Evolutionary conservation across 35 echinoderm and acorn worm species (phyloP).

Genomic region (Hemicentrotus pulcherrimus): DNA sequence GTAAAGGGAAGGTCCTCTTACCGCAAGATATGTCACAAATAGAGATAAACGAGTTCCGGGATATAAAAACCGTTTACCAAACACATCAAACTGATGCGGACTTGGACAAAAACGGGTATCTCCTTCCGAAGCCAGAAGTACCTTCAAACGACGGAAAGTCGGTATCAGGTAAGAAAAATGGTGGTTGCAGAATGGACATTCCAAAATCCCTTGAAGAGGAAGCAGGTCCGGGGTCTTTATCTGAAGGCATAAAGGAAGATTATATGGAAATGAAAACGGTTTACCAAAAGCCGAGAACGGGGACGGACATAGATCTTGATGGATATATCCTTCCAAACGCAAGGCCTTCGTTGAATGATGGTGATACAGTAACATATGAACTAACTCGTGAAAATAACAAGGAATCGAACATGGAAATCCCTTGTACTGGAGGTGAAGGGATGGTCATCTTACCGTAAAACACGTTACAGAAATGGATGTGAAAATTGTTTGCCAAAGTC

Average conservation of each 20-base stretch:
- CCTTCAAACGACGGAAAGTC: background rate
- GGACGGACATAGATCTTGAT: background rate
- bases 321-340: background rate
- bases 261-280: background rate
- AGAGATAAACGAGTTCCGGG: no score
- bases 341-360: background rate
- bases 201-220: background rate
- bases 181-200: background rate
- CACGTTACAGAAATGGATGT: background rate
- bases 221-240: background rate
- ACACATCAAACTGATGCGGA: background rate
- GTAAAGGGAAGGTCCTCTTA: no score
- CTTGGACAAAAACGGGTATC: background rate
- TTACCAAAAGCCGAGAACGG: background rate
- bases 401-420: no score
- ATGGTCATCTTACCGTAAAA: background rate
- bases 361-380: background rate
- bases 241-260: background rate
- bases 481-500: background rate
- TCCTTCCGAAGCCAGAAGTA: background rate
- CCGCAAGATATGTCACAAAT: no score
- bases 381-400: background rate
- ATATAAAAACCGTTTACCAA: background rate
- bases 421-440: no score
- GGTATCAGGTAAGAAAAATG: background rate